Conservation (phyloP, 2,797 vertebrate species). For the Diplodus puntazzo region DNA sequence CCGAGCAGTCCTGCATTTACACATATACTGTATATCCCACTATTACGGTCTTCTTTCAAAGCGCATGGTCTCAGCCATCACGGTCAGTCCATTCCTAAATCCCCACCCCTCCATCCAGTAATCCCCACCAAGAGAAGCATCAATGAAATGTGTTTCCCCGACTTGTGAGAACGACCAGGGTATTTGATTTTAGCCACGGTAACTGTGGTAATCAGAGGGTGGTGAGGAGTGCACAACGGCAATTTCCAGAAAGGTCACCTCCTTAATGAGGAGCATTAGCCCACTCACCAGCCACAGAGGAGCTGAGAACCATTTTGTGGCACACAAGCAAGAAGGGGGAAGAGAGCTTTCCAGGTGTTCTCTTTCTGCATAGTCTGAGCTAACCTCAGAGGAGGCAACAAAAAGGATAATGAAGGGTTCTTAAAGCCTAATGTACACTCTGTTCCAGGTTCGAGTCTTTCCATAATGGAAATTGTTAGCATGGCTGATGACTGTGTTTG, state of each 20-base stretch:
- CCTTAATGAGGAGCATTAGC: conserved; percentile 80
- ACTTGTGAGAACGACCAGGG: conserved; percentile 47
- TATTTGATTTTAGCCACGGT: conserved; percentile 75
- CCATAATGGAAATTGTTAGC: background rate
- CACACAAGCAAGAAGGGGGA: conserved; percentile 50
- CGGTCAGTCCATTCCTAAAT: conserved; percentile 2
- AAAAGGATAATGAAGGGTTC: conserved; percentile 28
- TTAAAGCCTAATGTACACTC: conserved; percentile 26
- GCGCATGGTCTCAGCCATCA: conserved; percentile 16
- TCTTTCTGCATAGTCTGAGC: conserved; percentile 21
- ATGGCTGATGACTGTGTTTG: background rate
- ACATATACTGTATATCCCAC: background rate
- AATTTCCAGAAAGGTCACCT: conserved; percentile 82
- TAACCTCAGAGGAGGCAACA: conserved; percentile 23
- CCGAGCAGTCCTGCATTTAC: background rate
- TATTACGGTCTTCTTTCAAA: background rate
- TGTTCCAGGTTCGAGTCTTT: background rate
- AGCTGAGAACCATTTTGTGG: conserved; percentile 73
- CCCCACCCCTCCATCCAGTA: conserved; percentile 8
- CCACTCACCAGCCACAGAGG: conserved; percentile 68
- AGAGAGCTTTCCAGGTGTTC: conserved; percentile 35
- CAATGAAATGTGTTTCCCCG: conserved; percentile 44
- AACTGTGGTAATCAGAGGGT: conserved; percentile 73
- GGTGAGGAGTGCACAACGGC: conserved; percentile 60
- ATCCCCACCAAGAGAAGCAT: conserved; percentile 35